Base-by-base conservation (phyloP, 2,113 vertebrate genomes). In the Pedetes capensis region DNA sequence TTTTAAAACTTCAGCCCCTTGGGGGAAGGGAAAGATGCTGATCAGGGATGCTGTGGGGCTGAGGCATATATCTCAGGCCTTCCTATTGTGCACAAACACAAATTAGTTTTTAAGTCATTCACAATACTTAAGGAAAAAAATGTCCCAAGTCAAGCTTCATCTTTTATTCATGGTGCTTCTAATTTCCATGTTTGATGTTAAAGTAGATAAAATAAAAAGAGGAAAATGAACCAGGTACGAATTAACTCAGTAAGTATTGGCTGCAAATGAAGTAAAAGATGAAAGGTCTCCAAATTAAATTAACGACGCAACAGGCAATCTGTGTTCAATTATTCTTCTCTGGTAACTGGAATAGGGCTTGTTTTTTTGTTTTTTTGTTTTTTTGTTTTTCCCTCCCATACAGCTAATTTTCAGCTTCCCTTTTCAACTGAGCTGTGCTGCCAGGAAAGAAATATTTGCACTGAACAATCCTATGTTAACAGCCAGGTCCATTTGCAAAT, bases 271-370 rank as follows among this genome's bases (percentile, higher is more conserved):
- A 93, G 75, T 3, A 34, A 91, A 76, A 69, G 29, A 86, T 96
- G 84, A 96, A 96, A 83, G 89, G 3, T 89, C 80, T 93, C 68
- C 94, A 97, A 95, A 96, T 95, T 97, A 97, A 98, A 96, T 47
- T 86, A 82, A 87, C 95, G 91, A 72, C 64, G 49, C 53, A 94
- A 94, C 39, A 89, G 71, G 71, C 84, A 82, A 84, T 81, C 93
- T 80, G 1, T 71, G 87, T 91, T 95, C 88, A 95, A 91, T 97
- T 96, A 97, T 91, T 97, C 78, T 75, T 95, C 90, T 49, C 86
- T 86, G 59, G 89, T 89, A 79, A 76, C 76, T 76, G 80, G 78
- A 93, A 66, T 12, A 44, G 37, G 47, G 87, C 87, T 66, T n/a
- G n/a, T n/a, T 91, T 93, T 59, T 51, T 42, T 17, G n/a, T n/a